phyloP scores from a whole-genome alignment of 2,888 invertebrate species.

The Cepaea hortensis region DNA sequence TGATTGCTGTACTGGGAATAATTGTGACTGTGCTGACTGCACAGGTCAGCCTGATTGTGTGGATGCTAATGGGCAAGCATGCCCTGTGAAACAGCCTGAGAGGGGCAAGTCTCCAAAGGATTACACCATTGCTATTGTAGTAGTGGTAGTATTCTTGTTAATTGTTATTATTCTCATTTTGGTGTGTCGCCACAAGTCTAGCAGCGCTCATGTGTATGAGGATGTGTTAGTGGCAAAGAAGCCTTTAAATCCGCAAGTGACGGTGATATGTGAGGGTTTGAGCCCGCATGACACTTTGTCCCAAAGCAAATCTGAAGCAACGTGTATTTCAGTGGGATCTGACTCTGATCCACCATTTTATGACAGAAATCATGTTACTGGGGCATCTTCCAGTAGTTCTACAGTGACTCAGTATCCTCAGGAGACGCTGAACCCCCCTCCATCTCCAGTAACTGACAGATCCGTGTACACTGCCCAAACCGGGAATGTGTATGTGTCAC shows the following conservation, averaged over 20 bases:
- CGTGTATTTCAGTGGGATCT: conserved; percentile 65
- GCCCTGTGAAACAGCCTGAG: conserved; percentile 14
- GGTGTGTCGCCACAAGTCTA: conserved; percentile 69
- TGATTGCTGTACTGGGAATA: conserved; percentile 52
- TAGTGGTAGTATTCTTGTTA: conserved; percentile 78
- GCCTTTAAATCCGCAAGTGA: conserved; percentile 62
- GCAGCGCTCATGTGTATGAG: conserved; percentile 56
- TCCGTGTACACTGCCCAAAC: conserved; percentile 69
- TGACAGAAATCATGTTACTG: conserved; percentile 84
- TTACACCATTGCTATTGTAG: conserved; percentile 76
- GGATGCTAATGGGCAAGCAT: conserved; percentile 42
- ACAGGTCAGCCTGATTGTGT: conserved; percentile 56
- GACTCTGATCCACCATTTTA: conserved; percentile 69
- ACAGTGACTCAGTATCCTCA: conserved; percentile 81
- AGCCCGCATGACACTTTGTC: conserved; percentile 66
- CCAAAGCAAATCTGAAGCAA: conserved; percentile 65
- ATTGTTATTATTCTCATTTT: conserved; percentile 77
- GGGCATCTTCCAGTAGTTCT: conserved; percentile 84
- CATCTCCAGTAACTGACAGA: conserved; percentile 85
- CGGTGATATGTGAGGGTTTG: conserved; percentile 41
- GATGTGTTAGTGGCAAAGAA: conserved; percentile 67
- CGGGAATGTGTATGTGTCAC: conserved; percentile 65
- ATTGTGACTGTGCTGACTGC: conserved; percentile 62
- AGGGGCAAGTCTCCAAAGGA: conserved; percentile 59
- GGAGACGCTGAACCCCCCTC: conserved; percentile 92